phyloP scores from a whole-genome alignment of 2,888 invertebrate genomes.

The Cryptocephalus moraei region DNA sequence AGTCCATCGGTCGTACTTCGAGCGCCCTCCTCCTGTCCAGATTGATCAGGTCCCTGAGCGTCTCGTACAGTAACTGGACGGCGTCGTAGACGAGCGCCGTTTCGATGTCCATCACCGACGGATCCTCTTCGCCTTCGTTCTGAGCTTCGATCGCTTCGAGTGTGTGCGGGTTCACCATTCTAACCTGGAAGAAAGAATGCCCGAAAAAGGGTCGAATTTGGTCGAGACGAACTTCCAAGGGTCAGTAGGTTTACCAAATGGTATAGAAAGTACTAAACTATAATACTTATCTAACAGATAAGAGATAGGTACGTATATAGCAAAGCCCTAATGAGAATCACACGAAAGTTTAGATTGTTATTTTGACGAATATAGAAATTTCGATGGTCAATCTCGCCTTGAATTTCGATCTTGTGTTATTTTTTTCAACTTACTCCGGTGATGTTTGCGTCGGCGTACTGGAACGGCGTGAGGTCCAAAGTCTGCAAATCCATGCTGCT shows the following conservation, averaged over 20 bases:
- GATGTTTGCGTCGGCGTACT: slow-evolving; percentile 49
- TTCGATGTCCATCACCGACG: slow-evolving; percentile 46
- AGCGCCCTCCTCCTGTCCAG: slow-evolving; percentile 9
- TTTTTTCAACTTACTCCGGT: slow-evolving; percentile 37
- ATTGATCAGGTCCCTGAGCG: slow-evolving; percentile 51
- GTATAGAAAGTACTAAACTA: no score
- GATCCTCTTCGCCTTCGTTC: no score
- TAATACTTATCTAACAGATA: no score
- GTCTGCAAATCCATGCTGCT: slow-evolving; percentile 50
- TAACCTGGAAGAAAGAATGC: slow-evolving; percentile 28
- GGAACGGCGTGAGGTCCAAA: slow-evolving; percentile 45
- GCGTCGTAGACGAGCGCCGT: slow-evolving; percentile 80
- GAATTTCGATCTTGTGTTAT: no score
- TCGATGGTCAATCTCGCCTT: no score
- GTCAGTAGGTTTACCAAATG: no score
- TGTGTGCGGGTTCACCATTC: slow-evolving; percentile 52
- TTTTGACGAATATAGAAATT: no score
- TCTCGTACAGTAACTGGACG: slow-evolving; percentile 69
- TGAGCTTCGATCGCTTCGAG: slow-evolving; percentile 30
- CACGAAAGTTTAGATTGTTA: no score
- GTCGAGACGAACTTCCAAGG: no score
- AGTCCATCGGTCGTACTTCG: slow-evolving; percentile 30
- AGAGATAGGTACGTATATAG: no score
- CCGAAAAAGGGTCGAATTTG: no score
- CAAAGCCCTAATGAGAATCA: no score